phyloP scores from a whole-genome alignment of 1,140 invertebrate genomes.

The Meloidogyne hapla region DNA sequence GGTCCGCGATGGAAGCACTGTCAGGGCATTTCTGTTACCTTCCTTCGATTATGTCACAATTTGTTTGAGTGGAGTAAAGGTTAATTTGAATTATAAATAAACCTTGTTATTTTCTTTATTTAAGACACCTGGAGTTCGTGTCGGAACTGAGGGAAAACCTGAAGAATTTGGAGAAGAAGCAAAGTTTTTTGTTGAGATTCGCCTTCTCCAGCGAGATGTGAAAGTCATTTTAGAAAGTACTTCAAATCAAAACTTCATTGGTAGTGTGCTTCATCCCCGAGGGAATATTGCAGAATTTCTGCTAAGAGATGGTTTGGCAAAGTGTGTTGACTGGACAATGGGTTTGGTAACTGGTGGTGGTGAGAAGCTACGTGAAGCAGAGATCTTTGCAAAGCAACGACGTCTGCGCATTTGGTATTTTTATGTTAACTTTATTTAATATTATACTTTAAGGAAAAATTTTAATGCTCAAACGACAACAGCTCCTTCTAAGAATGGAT shows the following conservation, averaged over 20 bases:
- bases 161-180: conserved; percentile 78
- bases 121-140: conserved; percentile 70
- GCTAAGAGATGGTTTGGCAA: conserved; percentile 85
- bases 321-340: conserved; percentile 90
- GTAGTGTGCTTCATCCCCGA: conserved; percentile 87
- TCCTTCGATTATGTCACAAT: conserved; percentile 82
- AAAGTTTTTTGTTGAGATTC: conserved; percentile 84
- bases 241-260: conserved; percentile 84
- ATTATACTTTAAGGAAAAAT: not conserved
- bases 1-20: conserved; percentile 91
- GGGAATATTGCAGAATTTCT: conserved; percentile 92
- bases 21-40: conserved; percentile 82
- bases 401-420: conserved; percentile 84
- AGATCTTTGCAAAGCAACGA: conserved; percentile 82
- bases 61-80: conserved; percentile 86
- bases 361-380: conserved; percentile 79
- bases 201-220: conserved; percentile 87
- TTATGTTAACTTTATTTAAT: conserved; percentile 65
- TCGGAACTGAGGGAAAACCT: conserved; percentile 72
- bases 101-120: not conserved
- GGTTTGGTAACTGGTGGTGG: conserved; percentile 78
- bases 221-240: conserved; percentile 85
- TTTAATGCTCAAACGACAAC: not conserved
- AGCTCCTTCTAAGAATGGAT: conserved; percentile 39
- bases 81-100: not conserved